Evolutionary conservation across 2,797 vertebrate species (phyloP).

Genomic region (Gymnoscopelus braueri): DNA sequence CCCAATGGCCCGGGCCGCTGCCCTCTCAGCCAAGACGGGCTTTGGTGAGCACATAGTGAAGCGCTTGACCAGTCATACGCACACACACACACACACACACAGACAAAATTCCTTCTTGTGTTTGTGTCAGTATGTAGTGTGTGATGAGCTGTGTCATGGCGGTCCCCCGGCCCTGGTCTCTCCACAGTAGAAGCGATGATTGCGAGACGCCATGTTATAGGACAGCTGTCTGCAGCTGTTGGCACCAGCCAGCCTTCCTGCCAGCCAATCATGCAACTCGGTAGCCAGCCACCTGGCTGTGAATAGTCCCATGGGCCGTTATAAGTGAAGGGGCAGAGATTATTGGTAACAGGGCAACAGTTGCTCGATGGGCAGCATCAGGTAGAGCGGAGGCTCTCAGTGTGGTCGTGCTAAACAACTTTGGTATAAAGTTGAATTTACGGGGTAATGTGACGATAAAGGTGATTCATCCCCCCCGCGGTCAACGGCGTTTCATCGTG

Average conservation of each 20-base stretch:
- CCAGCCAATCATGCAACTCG: slow-evolving; percentile 27
- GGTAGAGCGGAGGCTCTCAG: too few species aligned
- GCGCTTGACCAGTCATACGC: slow-evolving; percentile 64
- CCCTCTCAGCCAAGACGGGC: slow-evolving; percentile 48
- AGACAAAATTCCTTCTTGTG: slow-evolving; percentile 51
- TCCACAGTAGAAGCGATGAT: slow-evolving; percentile 15
- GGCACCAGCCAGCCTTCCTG: slow-evolving; percentile 38
- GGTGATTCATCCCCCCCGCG: too few species aligned
- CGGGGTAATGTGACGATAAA: too few species aligned
- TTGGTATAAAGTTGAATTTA: too few species aligned
- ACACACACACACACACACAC: slow-evolving; percentile 33
- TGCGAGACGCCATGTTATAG: slow-evolving; percentile 56
- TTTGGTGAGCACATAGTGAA: slow-evolving; percentile 59
- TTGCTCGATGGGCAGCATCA: neutral
- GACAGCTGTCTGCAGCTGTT: slow-evolving; percentile 62
- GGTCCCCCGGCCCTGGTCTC: slow-evolving; percentile 25
- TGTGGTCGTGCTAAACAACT: too few species aligned
- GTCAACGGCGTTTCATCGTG: too few species aligned
- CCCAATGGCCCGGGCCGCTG: slow-evolving; percentile 48
- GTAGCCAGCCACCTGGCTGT: slow-evolving; percentile 40
- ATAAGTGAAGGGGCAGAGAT: slow-evolving; percentile 26
- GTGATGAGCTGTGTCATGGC: slow-evolving; percentile 69
- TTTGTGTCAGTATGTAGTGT: slow-evolving; percentile 57
- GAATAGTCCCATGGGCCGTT: slow-evolving; percentile 38
- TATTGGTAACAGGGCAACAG: slow-evolving; percentile 8